Conservation (phyloP, 2,797 vertebrate genomes). For the Ispidina lecontei region DNA sequence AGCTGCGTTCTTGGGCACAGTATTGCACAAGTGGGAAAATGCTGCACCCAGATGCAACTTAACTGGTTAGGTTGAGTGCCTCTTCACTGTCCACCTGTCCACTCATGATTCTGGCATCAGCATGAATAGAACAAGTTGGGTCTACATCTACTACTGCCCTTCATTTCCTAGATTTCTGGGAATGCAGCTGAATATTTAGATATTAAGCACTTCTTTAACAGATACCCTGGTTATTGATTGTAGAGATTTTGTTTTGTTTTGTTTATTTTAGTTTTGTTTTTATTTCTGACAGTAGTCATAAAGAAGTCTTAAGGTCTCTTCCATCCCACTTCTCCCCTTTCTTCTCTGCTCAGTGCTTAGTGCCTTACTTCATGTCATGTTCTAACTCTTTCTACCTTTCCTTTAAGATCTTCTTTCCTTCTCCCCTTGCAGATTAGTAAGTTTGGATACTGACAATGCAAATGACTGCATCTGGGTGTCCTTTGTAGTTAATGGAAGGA, state of each 20-base stretch:
- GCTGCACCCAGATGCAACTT: neutral
- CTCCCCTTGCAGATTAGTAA: neutral
- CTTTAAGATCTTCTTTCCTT: neutral
- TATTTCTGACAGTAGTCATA: neutral
- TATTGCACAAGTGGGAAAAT: neutral
- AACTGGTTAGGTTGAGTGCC: neutral
- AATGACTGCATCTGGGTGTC: neutral
- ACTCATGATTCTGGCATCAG: neutral
- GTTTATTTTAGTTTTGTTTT: neutral
- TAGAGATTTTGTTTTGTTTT: too few species aligned
- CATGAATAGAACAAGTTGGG: neutral
- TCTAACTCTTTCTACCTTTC: neutral
- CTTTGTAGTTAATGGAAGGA: neutral
- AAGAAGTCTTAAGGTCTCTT: neutral
- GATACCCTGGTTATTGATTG: neutral
- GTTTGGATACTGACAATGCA: neutral
- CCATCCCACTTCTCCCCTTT: neutral
- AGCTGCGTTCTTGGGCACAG: neutral
- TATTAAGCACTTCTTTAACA: neutral
- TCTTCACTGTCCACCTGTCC: neutral
- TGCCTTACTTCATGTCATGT: neutral
- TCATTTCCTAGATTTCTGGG: neutral
- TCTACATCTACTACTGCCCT: neutral
- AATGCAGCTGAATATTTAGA: neutral
- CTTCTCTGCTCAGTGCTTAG: neutral